phyloP scores from a whole-genome alignment of 2,797 vertebrate genomes.

The Eulemur mongoz region DNA sequence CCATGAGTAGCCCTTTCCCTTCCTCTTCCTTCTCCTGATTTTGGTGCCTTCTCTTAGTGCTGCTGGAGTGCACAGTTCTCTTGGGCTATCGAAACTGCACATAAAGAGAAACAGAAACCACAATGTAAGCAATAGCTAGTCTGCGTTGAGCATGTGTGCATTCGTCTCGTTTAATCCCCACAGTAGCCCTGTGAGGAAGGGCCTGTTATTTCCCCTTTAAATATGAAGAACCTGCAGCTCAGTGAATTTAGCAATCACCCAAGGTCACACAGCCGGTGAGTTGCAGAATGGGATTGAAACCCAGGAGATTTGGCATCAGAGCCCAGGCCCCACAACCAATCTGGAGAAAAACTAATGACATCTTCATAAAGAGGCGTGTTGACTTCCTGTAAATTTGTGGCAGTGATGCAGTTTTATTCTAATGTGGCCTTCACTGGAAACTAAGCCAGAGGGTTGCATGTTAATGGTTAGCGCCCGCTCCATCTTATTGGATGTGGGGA shows the following conservation, averaged over 20 bases:
- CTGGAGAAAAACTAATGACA: conserved; percentile 26
- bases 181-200: neutral
- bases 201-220: neutral
- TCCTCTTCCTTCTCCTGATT: conserved; percentile 54
- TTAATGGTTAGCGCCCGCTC: neutral
- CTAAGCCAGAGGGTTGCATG: neutral
- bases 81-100: conserved; percentile 62
- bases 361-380: conserved; percentile 57
- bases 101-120: conserved; percentile 52
- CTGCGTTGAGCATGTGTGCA: neutral
- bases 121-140: too few relatives aligned
- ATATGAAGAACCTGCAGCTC: neutral
- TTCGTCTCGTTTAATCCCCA: neutral
- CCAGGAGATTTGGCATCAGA: neutral
- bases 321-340: neutral
- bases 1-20: neutral
- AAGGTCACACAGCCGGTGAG: neutral
- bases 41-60: neutral
- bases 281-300: neutral
- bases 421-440: conserved; percentile 11
- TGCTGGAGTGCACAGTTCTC: conserved; percentile 62
- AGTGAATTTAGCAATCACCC: neutral
- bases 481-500: neutral
- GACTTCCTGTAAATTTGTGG: conserved; percentile 54
- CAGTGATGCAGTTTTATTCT: conserved; percentile 34